Percentiles rank a stretch among this genome's conserved stretches.
These are phyloP conservation scores for Chrysolina haemoptera DNA, from an alignment of 2,888 invertebrate species.

Conservation along the genomic window DNA sequence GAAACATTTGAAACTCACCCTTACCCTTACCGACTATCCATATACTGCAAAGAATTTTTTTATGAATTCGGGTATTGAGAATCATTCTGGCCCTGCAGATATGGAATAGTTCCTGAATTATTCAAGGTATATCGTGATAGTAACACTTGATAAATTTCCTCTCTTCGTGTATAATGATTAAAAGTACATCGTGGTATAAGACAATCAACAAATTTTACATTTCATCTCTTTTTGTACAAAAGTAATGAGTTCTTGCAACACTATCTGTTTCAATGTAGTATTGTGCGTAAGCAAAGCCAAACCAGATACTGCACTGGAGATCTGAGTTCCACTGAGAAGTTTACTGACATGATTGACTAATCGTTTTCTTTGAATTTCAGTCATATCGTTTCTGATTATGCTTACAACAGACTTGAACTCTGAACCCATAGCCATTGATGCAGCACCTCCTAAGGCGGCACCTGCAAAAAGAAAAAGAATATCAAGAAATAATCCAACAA, in stretches of 20 bases:
- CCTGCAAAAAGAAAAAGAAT: not conserved
- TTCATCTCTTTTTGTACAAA: conserved; percentile 13
- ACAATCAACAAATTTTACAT: not conserved
- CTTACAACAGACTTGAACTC: conserved; percentile 30
- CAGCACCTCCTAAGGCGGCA: conserved; percentile 27
- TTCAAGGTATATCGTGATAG: too few species aligned
- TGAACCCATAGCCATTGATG: conserved; percentile 1
- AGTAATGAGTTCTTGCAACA: conserved; percentile 14
- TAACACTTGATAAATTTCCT: not conserved
- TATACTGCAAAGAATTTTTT: too few species aligned
- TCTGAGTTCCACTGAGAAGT: conserved; percentile 23
- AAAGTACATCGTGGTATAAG: not conserved
- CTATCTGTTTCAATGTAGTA: not conserved
- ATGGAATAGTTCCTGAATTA: too few species aligned
- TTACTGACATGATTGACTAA: conserved; percentile 9
- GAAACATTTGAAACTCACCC: too few species aligned
- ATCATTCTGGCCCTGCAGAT: too few species aligned
- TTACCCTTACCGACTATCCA: too few species aligned
- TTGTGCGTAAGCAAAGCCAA: not conserved
- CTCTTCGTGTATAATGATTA: too few species aligned
- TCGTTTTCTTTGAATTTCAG: conserved; percentile 23
- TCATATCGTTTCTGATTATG: conserved; percentile 32
- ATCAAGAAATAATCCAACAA: too few species aligned
- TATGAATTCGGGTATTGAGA: too few species aligned
- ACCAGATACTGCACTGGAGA: conserved; percentile 5